Conservation (phyloP, 2,113 vertebrate species). For the Colossoma macropomum region DNA sequence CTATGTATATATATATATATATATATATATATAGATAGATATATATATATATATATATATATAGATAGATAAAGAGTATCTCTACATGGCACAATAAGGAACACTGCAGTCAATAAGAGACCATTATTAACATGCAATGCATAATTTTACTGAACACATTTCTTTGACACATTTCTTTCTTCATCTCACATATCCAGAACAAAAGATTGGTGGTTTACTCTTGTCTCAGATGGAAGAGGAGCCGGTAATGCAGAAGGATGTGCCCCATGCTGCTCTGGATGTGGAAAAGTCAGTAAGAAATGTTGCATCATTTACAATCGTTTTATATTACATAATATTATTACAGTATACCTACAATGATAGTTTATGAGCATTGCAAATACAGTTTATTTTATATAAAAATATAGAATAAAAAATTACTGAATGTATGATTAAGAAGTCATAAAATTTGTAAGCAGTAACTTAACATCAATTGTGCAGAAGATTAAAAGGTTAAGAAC, state of each 20-base stretch:
- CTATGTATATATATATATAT: too few species aligned
- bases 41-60: too few species aligned
- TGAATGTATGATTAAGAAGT: too few species aligned
- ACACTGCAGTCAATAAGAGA: too few species aligned
- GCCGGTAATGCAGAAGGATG: conserved; percentile 8
- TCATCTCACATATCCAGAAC: conserved; percentile 1
- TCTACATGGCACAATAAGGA: too few species aligned
- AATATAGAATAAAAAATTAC: too few species aligned
- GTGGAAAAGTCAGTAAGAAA: conserved; percentile 31
- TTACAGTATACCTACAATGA: background rate
- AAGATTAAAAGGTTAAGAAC: background rate
- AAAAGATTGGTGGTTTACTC: background rate
- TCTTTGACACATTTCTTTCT: background rate
- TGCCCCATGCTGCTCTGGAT: conserved; percentile 9
- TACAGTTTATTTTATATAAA: background rate
- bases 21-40: too few species aligned
- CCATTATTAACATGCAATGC: too few species aligned
- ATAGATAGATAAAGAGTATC: too few species aligned
- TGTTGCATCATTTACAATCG: background rate
- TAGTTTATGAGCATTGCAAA: background rate
- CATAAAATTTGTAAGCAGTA: background rate
- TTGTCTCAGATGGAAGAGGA: background rate
- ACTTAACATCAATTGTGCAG: background rate
- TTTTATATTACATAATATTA: background rate
- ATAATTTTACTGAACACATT: background rate